Conservation (phyloP, 2,113 vertebrate genomes). For the Petrocephalus microphthalmus region DNA sequence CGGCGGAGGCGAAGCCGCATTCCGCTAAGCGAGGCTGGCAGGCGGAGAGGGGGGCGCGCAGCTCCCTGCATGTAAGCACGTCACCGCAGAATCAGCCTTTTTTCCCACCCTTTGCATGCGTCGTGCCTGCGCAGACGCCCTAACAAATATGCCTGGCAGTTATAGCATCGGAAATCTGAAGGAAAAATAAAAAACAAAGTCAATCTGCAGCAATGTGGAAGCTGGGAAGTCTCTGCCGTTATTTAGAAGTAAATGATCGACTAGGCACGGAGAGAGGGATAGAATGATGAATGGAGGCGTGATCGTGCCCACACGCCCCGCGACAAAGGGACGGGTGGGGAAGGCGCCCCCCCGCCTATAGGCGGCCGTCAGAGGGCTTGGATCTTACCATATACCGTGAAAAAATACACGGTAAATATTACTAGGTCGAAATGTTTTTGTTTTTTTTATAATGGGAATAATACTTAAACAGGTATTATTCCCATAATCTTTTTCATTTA, state of each 20-base stretch:
- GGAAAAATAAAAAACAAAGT: background rate
- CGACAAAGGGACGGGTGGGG: background rate
- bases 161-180: background rate
- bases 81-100: background rate
- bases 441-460: background rate
- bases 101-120: background rate
- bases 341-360: background rate
- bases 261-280: background rate
- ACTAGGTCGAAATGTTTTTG: background rate
- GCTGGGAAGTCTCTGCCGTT: background rate
- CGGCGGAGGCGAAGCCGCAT: conserved; percentile 1
- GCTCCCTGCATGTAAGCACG: background rate
- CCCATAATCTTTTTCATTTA: no score
- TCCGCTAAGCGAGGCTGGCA: background rate
- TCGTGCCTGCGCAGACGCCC: conserved; percentile 6
- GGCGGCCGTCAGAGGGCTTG: background rate
- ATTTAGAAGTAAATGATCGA: background rate
- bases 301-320: background rate
- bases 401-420: background rate
- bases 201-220: background rate
- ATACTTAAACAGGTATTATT: background rate
- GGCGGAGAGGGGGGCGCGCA: background rate
- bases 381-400: background rate
- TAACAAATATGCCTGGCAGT: background rate
- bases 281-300: background rate